Evolutionary conservation across 2,888 invertebrate species (phyloP).

Genomic region (Ichneumon xanthorius): DNA sequence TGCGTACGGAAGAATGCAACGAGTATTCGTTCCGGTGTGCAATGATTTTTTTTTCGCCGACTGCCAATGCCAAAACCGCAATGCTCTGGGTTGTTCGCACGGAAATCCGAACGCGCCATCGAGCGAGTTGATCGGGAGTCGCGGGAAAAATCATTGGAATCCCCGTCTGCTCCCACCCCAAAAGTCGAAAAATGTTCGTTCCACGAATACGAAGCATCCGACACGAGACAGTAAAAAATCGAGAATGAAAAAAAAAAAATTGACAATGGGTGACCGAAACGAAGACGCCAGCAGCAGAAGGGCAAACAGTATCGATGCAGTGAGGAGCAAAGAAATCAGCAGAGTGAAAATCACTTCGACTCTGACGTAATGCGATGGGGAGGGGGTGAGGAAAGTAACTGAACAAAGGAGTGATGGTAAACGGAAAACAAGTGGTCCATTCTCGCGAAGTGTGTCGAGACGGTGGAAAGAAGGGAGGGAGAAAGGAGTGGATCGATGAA

Average conservation of each 20-base stretch:
- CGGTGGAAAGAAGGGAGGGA: neutral
- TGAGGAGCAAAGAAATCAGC: slow-evolving; percentile 21
- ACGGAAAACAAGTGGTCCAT: slow-evolving; percentile 23
- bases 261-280: neutral
- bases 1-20: slow-evolving; percentile 36
- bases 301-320: slow-evolving; percentile 16
- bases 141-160: too few relatives aligned
- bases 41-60: slow-evolving; percentile 23
- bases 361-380: slow-evolving; percentile 4
- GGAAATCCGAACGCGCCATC: too few relatives aligned
- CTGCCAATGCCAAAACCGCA: too few relatives aligned
- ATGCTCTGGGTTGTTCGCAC: too few relatives aligned
- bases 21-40: slow-evolving; percentile 54
- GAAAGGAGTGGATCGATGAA: slow-evolving; percentile 40
- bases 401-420: slow-evolving; percentile 10
- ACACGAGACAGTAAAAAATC: too few relatives aligned
- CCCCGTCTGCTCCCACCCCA: too few relatives aligned
- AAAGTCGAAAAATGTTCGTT: too few relatives aligned
- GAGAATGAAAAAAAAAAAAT: neutral
- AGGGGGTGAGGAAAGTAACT: slow-evolving; percentile 5
- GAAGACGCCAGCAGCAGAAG: neutral
- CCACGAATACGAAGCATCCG: too few relatives aligned
- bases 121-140: too few relatives aligned
- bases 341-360: slow-evolving; percentile 39
- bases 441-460: slow-evolving; percentile 33